Percentiles rank a stretch among this genome's conserved stretches.
Conservation (phyloP, 2,113 vertebrate genomes). For the Spizaetus ornatus region DNA sequence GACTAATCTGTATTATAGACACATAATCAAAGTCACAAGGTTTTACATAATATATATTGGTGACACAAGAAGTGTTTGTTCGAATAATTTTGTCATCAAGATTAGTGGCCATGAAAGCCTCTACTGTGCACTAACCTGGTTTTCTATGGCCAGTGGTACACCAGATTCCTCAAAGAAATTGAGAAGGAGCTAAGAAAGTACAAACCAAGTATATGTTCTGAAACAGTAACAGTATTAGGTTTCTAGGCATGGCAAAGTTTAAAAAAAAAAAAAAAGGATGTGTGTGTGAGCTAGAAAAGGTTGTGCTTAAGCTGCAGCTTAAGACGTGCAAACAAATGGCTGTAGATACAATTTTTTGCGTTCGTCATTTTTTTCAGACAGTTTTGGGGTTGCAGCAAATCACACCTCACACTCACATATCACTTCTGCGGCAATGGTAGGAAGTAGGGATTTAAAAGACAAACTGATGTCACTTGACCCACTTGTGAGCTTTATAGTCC, state of each 20-base stretch:
- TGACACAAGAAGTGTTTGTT: conserved; percentile 67
- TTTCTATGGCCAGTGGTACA: neutral
- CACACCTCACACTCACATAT: neutral
- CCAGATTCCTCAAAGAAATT: neutral
- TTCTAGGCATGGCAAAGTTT: neutral
- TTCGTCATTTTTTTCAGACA: neutral
- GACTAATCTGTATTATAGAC: conserved; percentile 70
- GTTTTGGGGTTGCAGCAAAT: neutral
- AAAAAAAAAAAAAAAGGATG: too few relatives aligned
- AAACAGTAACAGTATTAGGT: neutral
- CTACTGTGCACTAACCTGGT: conserved; percentile 59
- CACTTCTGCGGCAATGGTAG: neutral
- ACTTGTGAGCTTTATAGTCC: neutral
- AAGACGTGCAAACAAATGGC: neutral
- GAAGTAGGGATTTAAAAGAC: neutral
- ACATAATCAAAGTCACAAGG: conserved; percentile 71
- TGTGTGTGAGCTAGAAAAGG: neutral
- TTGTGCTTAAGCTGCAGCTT: neutral
- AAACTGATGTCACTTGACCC: neutral
- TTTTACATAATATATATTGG: conserved; percentile 71
- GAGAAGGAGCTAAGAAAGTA: neutral
- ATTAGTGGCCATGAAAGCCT: conserved; percentile 66
- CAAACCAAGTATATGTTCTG: neutral
- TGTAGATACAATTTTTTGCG: neutral
- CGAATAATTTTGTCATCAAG: conserved; percentile 58